These are phyloP conservation scores for Aldabrachelys gigantea DNA, from an alignment of 2,113 vertebrate genomes.

Conservation along the genomic window DNA sequence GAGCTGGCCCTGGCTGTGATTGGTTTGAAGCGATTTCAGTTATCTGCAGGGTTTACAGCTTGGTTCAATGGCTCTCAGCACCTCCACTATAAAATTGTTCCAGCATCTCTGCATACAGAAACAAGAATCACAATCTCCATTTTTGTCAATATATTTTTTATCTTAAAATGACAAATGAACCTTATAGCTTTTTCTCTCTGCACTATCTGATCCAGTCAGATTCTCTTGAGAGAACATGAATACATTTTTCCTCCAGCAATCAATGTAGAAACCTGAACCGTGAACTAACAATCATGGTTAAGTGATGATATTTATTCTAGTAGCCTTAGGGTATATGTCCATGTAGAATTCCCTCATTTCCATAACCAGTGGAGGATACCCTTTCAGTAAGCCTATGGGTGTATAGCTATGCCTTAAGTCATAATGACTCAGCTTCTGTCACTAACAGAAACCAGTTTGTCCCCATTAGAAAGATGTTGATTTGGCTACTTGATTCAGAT, in stretches of 20 bases:
- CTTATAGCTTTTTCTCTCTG: not conserved
- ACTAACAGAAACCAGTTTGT: not conserved
- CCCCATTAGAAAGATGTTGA: not conserved
- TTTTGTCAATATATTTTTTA: not conserved
- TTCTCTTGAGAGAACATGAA: not conserved
- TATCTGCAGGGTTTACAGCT: too few relatives aligned
- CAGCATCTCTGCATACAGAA: not conserved
- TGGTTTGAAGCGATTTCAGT: too few relatives aligned
- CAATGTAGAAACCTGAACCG: not conserved
- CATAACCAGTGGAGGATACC: not conserved
- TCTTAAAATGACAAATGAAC: not conserved
- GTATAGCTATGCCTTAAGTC: not conserved
- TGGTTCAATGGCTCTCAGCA: too few relatives aligned
- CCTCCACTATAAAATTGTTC: too few relatives aligned
- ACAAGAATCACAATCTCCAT: not conserved
- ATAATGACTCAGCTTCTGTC: not conserved
- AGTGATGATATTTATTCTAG: not conserved
- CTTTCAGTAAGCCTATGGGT: not conserved
- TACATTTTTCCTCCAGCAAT: not conserved
- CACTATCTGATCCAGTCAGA: not conserved
- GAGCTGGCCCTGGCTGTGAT: too few relatives aligned
- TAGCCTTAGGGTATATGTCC: not conserved
- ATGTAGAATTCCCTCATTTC: not conserved
- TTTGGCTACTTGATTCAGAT: not conserved
- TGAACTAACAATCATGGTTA: not conserved